Percentiles rank a stretch among this genome's conserved stretches.
These are phyloP conservation scores for Nipponia nippon DNA, from an alignment of 2,113 vertebrate genomes.

Conservation along the genomic window DNA sequence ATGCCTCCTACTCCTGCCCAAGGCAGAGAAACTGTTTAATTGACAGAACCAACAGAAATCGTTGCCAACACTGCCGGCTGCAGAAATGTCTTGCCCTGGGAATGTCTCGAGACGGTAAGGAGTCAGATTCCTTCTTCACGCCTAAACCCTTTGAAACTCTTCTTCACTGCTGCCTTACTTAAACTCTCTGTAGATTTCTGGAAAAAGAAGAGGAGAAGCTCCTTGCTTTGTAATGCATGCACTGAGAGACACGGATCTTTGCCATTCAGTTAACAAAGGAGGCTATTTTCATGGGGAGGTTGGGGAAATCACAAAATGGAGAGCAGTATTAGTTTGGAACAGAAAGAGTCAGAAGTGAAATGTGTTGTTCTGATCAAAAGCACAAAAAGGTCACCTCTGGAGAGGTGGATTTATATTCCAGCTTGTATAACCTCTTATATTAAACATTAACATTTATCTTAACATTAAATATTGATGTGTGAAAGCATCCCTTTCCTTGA, in stretches of 20 bases:
- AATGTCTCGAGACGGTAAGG: slow-evolving; percentile 98
- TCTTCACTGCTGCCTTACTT: not conserved
- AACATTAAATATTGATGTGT: not conserved
- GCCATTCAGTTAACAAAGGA: not conserved
- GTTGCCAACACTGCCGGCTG: slow-evolving; percentile 98
- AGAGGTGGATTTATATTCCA: not conserved
- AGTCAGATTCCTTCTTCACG: slow-evolving; percentile 10
- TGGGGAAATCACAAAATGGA: not conserved
- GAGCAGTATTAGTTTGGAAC: not conserved
- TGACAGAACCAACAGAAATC: slow-evolving; percentile 99
- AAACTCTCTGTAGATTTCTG: slow-evolving; percentile 27
- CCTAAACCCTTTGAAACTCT: slow-evolving; percentile 47
- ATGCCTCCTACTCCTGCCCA: slow-evolving; percentile 97
- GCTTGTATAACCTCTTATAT: not conserved
- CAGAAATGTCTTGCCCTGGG: slow-evolving; percentile 99
- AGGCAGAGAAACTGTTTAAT: slow-evolving; percentile 99
- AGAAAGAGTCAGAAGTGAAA: not conserved
- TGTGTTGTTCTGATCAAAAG: not conserved
- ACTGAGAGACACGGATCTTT: not conserved
- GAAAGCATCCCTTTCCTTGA: not conserved
- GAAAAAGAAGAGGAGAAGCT: not conserved
- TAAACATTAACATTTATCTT: not conserved
- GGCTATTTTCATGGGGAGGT: not conserved
- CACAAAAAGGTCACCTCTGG: not conserved
- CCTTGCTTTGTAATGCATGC: not conserved